A percentile compares a stretch with the other conserved stretches of the same genome.
Conservation (phyloP, 2,888 invertebrate species). For the Conchocele bisecta region DNA sequence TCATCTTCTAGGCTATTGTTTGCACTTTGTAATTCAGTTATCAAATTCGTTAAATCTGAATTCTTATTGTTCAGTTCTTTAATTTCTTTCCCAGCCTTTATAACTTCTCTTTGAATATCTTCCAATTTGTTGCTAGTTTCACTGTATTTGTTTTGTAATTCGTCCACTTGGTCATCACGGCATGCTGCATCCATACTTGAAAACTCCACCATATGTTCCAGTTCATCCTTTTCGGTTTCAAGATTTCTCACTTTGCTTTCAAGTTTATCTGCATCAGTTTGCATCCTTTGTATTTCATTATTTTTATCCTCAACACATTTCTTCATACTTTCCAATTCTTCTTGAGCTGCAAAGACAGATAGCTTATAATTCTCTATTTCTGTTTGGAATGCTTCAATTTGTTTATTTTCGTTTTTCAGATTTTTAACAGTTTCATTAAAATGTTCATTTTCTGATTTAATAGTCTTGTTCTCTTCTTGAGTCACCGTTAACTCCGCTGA, state of each 20-base stretch:
- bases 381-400: conserved; percentile 13
- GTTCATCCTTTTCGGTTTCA: conserved; percentile 52
- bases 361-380: conserved; percentile 52
- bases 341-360: conserved; percentile 26
- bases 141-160: background rate
- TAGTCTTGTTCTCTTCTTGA: conserved; percentile 23
- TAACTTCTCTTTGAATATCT: conserved; percentile 5
- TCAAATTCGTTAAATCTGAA: conserved; percentile 25
- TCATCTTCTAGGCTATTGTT: conserved; percentile 27
- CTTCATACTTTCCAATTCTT: conserved; percentile 38
- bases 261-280: conserved; percentile 31
- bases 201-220: conserved; percentile 53
- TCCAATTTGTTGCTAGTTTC: background rate
- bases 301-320: conserved; percentile 23
- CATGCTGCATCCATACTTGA: conserved; percentile 36
- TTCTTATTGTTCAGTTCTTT: conserved; percentile 2
- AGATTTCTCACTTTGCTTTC: conserved; percentile 26
- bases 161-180: conserved; percentile 39
- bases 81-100: background rate
- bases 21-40: conserved; percentile 24
- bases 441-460: conserved; percentile 29
- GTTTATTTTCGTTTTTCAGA: conserved; percentile 21
- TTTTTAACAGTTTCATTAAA: conserved; percentile 3
- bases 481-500: conserved; percentile 50
- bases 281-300: conserved; percentile 20